Percentiles rank a stretch among this genome's conserved stretches.
phyloP scores from a whole-genome alignment of 2,888 invertebrate genomes.

The Trichogramma dendrolimi region DNA sequence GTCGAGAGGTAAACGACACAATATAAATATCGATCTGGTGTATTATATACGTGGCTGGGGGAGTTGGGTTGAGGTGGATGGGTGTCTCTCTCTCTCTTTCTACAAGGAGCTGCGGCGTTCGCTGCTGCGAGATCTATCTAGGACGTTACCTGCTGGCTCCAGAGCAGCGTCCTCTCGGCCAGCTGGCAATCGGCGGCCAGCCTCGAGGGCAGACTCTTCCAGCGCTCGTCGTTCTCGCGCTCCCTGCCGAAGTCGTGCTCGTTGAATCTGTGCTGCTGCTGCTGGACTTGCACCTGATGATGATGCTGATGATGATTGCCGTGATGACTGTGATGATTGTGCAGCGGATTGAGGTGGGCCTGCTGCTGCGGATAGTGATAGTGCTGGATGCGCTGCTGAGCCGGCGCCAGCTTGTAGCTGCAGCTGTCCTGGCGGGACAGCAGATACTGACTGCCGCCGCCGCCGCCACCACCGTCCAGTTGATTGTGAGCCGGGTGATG shows the following conservation, averaged over 20 bases:
- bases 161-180: slow-evolving; percentile 46
- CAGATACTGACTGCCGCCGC: slow-evolving; percentile 58
- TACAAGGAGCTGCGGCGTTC: neutral
- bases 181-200: slow-evolving; percentile 48
- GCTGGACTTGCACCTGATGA: slow-evolving; percentile 46
- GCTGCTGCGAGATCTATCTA: slow-evolving; percentile 5
- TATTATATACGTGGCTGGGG: too few species aligned
- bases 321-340: slow-evolving; percentile 45
- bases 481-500: neutral
- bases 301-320: slow-evolving; percentile 64
- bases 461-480: neutral
- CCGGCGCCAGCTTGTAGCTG: slow-evolving; percentile 74
- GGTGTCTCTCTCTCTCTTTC: too few species aligned
- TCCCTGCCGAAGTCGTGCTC: slow-evolving; percentile 43
- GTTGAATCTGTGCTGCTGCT: slow-evolving; percentile 67
- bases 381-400: too few species aligned
- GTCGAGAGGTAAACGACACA: too few species aligned
- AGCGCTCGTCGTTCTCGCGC: slow-evolving; percentile 44
- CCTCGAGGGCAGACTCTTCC: slow-evolving; percentile 48
- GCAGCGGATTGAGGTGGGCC: slow-evolving; percentile 73
- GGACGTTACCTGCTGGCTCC: slow-evolving; percentile 49
- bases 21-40: too few species aligned
- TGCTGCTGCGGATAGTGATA: slow-evolving; percentile 56
- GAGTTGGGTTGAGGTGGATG: too few species aligned
- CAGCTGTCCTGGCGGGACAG: slow-evolving; percentile 81